Conservation (phyloP, 2,113 vertebrate genomes). For the Labrus mixtus region DNA sequence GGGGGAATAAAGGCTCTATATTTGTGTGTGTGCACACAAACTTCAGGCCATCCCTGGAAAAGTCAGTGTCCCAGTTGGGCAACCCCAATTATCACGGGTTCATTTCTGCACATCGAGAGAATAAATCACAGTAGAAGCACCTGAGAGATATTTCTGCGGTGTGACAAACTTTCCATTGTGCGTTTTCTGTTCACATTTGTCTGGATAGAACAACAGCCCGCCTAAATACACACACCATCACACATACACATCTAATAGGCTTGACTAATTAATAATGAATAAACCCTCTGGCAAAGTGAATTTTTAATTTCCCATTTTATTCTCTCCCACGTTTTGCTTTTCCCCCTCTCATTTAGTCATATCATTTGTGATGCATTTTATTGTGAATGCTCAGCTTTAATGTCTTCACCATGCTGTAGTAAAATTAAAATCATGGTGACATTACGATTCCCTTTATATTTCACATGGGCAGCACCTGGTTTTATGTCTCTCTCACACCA, state of each 20-base stretch:
- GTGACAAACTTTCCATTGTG: slow-evolving; percentile 16
- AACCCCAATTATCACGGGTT: too few species aligned
- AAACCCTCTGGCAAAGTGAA: slow-evolving; percentile 78
- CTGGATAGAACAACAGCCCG: slow-evolving; percentile 31
- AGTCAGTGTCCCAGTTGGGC: too few species aligned
- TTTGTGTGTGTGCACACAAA: too few species aligned
- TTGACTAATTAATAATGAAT: slow-evolving; percentile 82
- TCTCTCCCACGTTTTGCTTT: slow-evolving; percentile 57
- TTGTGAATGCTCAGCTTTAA: slow-evolving; percentile 50
- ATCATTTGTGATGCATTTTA: slow-evolving; percentile 63
- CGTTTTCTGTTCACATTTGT: slow-evolving; percentile 10
- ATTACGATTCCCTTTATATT: slow-evolving; percentile 26
- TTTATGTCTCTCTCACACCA: slow-evolving; percentile 61
- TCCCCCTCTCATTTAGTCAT: slow-evolving; percentile 52
- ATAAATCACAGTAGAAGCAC: background rate
- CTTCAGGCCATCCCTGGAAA: too few species aligned
- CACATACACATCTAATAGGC: slow-evolving; percentile 38
- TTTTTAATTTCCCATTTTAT: slow-evolving; percentile 75
- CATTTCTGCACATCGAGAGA: background rate
- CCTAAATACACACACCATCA: slow-evolving; percentile 12
- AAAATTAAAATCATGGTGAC: slow-evolving; percentile 55
- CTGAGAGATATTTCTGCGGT: background rate
- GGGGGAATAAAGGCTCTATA: too few species aligned
- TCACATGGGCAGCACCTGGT: slow-evolving; percentile 32
- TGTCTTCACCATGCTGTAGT: slow-evolving; percentile 46